These are phyloP conservation scores for Epizoanthus rinbou DNA, from an alignment of 92 coral and sea anemone genomes.

Conservation along the genomic window DNA sequence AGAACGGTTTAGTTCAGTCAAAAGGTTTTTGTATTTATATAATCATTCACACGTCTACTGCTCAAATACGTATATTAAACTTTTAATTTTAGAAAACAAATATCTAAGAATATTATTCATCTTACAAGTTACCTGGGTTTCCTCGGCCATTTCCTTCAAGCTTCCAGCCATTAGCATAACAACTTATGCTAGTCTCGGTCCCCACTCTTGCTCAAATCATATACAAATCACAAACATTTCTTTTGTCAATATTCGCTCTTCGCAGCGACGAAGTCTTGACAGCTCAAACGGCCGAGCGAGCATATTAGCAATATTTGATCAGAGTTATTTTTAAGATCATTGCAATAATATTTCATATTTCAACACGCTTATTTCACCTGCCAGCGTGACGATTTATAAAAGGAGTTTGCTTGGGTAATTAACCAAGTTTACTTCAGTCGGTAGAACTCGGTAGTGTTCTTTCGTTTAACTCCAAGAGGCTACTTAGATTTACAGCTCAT, in stretches of 20 bases:
- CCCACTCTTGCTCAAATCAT: neutral
- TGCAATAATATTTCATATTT: neutral
- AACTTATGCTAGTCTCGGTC: neutral
- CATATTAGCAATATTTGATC: slow-evolving; percentile 17
- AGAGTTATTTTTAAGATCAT: neutral
- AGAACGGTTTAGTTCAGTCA: slow-evolving; percentile 2
- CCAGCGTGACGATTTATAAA: neutral
- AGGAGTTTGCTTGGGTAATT: neutral
- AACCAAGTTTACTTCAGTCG: neutral
- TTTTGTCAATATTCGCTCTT: neutral
- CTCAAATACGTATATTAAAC: neutral
- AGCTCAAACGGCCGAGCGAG: slow-evolving; percentile 5
- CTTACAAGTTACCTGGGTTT: slow-evolving; percentile 14
- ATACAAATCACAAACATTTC: slow-evolving; percentile 14
- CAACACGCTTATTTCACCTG: neutral
- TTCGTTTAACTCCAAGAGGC: neutral
- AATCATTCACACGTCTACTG: neutral
- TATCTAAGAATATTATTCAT: neutral
- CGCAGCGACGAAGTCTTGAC: neutral
- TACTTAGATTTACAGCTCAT: neutral
- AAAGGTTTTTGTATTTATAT: slow-evolving; percentile 6
- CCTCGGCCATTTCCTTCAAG: slow-evolving; percentile 22
- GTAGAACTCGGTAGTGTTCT: neutral
- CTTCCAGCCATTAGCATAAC: slow-evolving; percentile 23
- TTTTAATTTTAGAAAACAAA: slow-evolving; percentile 23